Evolutionary conservation across 1,140 invertebrate species (phyloP), one percentile per base, ranked within the genome.

Genomic region (Drosophila sproati): DNA sequence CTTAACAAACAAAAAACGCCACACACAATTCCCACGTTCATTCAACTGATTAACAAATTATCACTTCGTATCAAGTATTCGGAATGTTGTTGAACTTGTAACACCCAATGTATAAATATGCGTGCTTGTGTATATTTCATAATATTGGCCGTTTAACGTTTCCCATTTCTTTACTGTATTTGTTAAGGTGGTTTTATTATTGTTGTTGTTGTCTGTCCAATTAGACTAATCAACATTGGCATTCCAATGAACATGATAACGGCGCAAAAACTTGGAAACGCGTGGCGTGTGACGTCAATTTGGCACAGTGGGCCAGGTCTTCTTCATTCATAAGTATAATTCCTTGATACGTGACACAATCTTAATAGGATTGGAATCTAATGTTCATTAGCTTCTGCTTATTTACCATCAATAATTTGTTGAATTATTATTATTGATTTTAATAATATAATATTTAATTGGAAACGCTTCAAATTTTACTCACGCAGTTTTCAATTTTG

Each of bases 11-110:
- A 48, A 63, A 55, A 55, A 69, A 61, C 73, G 47, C 66, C 56
- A 64, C 66, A 39, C 47, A 62, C 37, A 34, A 34, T 60, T 71
- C 57, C 54, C 72, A 82, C 76, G 82, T 88, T 88, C 83, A 88
- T 68, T 88, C 76, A 86, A 86, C 82, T 77, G 77, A 68, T 77
- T 70, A 62, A 35, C 5, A 5, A 28, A 50, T 47, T 57, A 66
- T 64, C 67, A 31, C 60, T 72, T 20, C 20, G 20, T 20, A 20
- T 20, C 20, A 20, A 20, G 50, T 60, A 60, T 60, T 86, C 68
- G 63, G 41, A 69, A 64, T 73, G 71, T 20, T 35, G 41, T 5
- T 73, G 56, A 73, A 70, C 51, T 48, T 56, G 37, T 77, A 55
- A 59, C 51, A 62, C 34, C 50, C 20, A 20, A 20, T 69, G 57